These are phyloP conservation scores for Lathronympha strigana DNA, from an alignment of 2,888 invertebrate species.

Conservation along the genomic window DNA sequence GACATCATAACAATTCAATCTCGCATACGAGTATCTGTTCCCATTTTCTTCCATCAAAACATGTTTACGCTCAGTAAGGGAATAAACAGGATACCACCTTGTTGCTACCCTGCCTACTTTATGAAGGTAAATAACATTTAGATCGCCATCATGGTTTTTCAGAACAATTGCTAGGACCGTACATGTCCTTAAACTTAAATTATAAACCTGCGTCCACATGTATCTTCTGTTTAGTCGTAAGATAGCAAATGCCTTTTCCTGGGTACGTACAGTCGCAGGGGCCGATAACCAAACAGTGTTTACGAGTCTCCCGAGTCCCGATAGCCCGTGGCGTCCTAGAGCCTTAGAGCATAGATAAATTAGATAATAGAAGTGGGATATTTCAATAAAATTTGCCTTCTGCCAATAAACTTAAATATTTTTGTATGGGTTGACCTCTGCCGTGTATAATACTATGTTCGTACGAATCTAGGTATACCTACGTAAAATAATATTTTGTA, in stretches of 20 bases:
- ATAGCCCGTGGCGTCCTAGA: conserved; percentile 12
- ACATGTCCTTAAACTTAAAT: background rate
- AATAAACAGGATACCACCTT: conserved; percentile 1
- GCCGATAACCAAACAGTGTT: conserved; percentile 22
- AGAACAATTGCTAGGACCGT: background rate
- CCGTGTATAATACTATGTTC: no score
- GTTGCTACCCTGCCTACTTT: background rate
- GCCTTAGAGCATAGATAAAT: no score
- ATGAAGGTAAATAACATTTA: background rate
- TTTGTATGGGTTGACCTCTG: no score
- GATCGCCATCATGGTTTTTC: background rate
- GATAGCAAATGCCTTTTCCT: conserved; percentile 8
- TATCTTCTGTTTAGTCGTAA: conserved; percentile 12
- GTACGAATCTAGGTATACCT: no score
- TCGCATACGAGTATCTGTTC: background rate
- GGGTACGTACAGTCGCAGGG: conserved; percentile 14
- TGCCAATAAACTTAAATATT: no score
- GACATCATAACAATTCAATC: no score
- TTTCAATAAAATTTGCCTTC: no score
- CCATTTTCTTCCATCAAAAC: background rate
- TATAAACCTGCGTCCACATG: background rate
- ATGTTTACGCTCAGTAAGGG: background rate
- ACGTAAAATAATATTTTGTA: no score
- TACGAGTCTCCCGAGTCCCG: conserved; percentile 19
- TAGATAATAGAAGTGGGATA: no score